Evolutionary conservation across 53 echinoderm and acorn worm genomes (phyloP).

Genomic region (Henricia sp.): DNA sequence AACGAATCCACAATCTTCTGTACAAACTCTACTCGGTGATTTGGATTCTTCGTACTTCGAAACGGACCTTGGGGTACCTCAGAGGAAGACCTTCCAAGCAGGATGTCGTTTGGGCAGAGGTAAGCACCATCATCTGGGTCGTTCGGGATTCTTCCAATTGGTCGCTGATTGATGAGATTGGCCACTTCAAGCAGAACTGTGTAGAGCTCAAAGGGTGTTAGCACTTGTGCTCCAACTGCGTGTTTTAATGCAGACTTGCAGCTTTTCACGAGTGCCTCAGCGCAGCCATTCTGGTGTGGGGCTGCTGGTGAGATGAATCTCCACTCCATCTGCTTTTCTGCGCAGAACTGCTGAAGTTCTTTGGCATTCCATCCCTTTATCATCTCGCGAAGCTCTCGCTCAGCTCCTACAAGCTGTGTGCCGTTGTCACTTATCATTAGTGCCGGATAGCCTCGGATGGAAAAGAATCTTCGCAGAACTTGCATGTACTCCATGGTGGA

Average conservation of each 20-base stretch:
- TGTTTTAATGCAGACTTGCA: too few species aligned
- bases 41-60: slow-evolving; percentile 47
- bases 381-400: too few species aligned
- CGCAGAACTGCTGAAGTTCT: too few species aligned
- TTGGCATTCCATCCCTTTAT: slow-evolving; percentile 68
- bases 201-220: too few species aligned
- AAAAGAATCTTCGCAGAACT: slow-evolving; percentile 58
- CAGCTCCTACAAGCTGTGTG: too few species aligned
- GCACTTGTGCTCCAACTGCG: too few species aligned
- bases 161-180: slow-evolving; percentile 60
- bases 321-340: too few species aligned
- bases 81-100: slow-evolving; percentile 61
- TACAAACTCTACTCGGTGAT: slow-evolving; percentile 71
- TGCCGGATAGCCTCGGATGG: slow-evolving; percentile 65
- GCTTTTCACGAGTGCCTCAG: too few species aligned
- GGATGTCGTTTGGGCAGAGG: slow-evolving; percentile 66
- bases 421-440: too few species aligned
- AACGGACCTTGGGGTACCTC: slow-evolving; percentile 68
- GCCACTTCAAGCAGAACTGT: slow-evolving; percentile 63
- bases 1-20: slow-evolving; percentile 72
- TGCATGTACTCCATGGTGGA: slow-evolving; percentile 71
- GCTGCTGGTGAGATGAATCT: too few species aligned
- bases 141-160: slow-evolving; percentile 55
- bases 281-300: too few species aligned
- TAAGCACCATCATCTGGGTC: slow-evolving; percentile 65